Evolutionary conservation across 2,113 vertebrate species (phyloP), one percentile per base, ranked within the genome.

Genomic region (Egretta garzetta): DNA sequence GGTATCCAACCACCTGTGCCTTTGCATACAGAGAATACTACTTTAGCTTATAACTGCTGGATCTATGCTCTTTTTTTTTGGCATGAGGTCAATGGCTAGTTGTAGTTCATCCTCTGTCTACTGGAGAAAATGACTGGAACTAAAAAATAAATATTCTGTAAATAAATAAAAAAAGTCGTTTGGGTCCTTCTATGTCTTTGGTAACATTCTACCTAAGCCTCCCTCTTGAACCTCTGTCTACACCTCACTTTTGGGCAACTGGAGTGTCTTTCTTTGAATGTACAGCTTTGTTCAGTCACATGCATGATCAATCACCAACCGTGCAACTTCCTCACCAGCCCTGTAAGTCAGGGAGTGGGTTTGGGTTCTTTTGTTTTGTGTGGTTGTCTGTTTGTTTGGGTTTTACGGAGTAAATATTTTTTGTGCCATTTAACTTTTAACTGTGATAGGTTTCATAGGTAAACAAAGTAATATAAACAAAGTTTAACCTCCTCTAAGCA

Each of bases 261-360:
- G 19, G 37, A 49, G 15, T n/a, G 19, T 32, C n/a, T 70, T 5
- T 64, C 49, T 87, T 59, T 55, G 68, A 68, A 41, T 1, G 4
- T 20, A 33, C 15, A 84, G 19, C 45, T 93, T 24, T 45, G 11
- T 39, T 49, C 63, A 70, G 41, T 32, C 45, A 73, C 12, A 14
- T 2, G 26, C 50, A 35, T 1, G 1, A 62, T 41, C 47, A 35
- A 4, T 21, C 39, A 64, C 45, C 7, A 52, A 10, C 35, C 1
- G 0, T 45, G 39, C 32, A 56, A 68, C 43, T 45, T 71, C 47
- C 23, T 58, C 37, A 64, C 19, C 56, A 37, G 22, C 9, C 14
- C 33, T 43, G 17, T 47, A 84, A 58, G 18, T 66, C 2, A 2
- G 5, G 4, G n/a, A 2, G 4, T 33, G 12, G 6, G 32, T 18